These are phyloP conservation scores for Exocentrus adspersus DNA, from an alignment of 2,888 invertebrate genomes.

Conservation along the genomic window DNA sequence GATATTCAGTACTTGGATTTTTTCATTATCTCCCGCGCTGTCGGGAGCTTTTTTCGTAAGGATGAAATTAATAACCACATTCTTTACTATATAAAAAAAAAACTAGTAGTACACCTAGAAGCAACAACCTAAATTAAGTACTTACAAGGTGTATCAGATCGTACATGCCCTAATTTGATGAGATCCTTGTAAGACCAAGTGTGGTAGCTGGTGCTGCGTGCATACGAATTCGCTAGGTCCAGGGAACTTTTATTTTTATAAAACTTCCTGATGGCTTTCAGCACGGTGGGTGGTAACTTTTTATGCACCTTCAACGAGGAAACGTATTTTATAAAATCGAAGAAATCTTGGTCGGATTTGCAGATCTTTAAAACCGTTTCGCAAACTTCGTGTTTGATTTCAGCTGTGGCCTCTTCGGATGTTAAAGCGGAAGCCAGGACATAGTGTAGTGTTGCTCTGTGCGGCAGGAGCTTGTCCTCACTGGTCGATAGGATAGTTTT, in stretches of 20 bases:
- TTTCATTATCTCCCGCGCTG: conserved; percentile 55
- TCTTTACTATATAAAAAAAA: too few species aligned
- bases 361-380: conserved; percentile 64
- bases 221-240: conserved; percentile 72
- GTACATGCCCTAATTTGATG: conserved; percentile 71
- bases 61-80: conserved; percentile 63
- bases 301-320: conserved; percentile 37
- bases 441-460: conserved; percentile 50
- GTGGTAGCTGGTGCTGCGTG: conserved; percentile 70
- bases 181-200: conserved; percentile 80
- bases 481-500: conserved; percentile 46
- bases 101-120: too few species aligned
- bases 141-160: conserved; percentile 65
- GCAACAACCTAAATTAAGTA: too few species aligned
- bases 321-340: conserved; percentile 54
- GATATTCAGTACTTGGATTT: conserved; percentile 62
- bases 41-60: conserved; percentile 67
- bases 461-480: conserved; percentile 47
- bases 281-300: conserved; percentile 60
- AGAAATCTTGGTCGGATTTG: conserved; percentile 67
- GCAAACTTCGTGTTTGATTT: conserved; percentile 43
- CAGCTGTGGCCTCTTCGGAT: background rate
- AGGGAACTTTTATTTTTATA: conserved; percentile 71
- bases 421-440: conserved; percentile 47
- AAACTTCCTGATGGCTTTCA: conserved; percentile 72